A percentile compares a stretch with the other conserved stretches of the same genome.
Conservation (phyloP, 2,113 vertebrate species). For the Vanacampus margaritifer region DNA sequence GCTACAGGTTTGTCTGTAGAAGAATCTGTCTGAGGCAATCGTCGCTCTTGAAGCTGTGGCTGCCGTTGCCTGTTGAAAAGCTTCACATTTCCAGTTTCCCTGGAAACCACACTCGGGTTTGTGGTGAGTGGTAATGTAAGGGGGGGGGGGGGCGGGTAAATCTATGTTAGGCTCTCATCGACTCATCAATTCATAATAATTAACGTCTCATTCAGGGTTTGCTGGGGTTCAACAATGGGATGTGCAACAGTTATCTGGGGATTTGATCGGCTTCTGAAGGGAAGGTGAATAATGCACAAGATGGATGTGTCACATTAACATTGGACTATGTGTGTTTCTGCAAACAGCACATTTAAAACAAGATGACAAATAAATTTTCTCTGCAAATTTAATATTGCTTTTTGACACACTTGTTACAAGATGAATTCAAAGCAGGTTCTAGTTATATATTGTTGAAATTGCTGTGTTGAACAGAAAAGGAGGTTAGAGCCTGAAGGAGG, state of each 20-base stretch:
- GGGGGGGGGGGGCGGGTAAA: slow-evolving; percentile 22
- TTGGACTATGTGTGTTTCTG: neutral
- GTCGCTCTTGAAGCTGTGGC: slow-evolving; percentile 70
- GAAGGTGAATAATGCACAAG: slow-evolving; percentile 5
- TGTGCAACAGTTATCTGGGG: neutral
- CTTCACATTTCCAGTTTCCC: slow-evolving; percentile 79
- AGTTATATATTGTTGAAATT: slow-evolving; percentile 4
- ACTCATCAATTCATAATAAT: slow-evolving; percentile 66
- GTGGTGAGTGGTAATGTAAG: slow-evolving; percentile 71
- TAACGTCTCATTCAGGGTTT: slow-evolving; percentile 48
- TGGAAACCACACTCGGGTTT: slow-evolving; percentile 75
- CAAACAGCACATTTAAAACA: neutral
- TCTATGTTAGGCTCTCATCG: slow-evolving; percentile 56
- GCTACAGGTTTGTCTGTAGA: slow-evolving; percentile 72
- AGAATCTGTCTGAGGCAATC: slow-evolving; percentile 73
- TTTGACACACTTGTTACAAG: neutral
- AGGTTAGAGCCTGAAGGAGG: slow-evolving; percentile 36
- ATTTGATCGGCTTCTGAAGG: slow-evolving; percentile 8
- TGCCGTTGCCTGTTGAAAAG: slow-evolving; percentile 73
- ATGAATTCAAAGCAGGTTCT: slow-evolving; percentile 9
- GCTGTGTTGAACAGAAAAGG: slow-evolving; percentile 21
- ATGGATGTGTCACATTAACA: slow-evolving; percentile 14
- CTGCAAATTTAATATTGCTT: neutral
- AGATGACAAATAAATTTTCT: neutral
- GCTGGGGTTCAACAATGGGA: neutral